Evolutionary conservation across 1,140 invertebrate genomes (phyloP), one percentile per base, ranked within the genome.

Genomic region (Rhopalosiphum padi): DNA sequence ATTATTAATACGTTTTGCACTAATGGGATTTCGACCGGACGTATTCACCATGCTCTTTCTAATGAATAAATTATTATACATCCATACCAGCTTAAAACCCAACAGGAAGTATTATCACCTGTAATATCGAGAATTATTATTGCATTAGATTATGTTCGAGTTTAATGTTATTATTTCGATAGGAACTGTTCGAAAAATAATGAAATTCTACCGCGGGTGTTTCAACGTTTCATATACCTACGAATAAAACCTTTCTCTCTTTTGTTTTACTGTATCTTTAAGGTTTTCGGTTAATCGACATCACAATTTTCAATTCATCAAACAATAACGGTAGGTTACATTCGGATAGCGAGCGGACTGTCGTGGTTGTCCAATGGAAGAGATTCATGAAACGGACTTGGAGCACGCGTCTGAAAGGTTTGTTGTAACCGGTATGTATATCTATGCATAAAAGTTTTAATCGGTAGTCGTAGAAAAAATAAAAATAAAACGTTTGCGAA

Each of bases 11-110:
- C 53, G 30, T 53, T 11, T 2, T 6, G 8, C 18, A 60, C 37
- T 43, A 43, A 90, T 60, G 88, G 37, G 23, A 60, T 90, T 90
- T n/a, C 15, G 37, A 90, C 51, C 51, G 88, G 53, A 90, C 53
- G 88, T 41, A 90, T 22, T 55, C 30, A 6, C 37, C 11, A 23
- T 43, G 23, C 15, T 77, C 30, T 25, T 60, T 89, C 35, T 51
- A 60, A 90, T 90, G 88, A 90, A 90, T 90, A 90, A 60, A 90
- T 90, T 77, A 77, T 77, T n/a, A 60, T 18, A 30, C 51, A 9
- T 15, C 15, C 15, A 55, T 37, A 21, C 46, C 46, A 22, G 53
- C 23, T 90, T 90, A 60, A 30, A 30, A 21, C 25, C 25, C 88
- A 21, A 60, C 22, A 9, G 37, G 53, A 46, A 77, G 60, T 89